A percentile compares a stretch with the other conserved stretches of the same genome.
Evolutionary conservation across 2,888 invertebrate genomes (phyloP).

Genomic region (Tortricodes alternella): DNA sequence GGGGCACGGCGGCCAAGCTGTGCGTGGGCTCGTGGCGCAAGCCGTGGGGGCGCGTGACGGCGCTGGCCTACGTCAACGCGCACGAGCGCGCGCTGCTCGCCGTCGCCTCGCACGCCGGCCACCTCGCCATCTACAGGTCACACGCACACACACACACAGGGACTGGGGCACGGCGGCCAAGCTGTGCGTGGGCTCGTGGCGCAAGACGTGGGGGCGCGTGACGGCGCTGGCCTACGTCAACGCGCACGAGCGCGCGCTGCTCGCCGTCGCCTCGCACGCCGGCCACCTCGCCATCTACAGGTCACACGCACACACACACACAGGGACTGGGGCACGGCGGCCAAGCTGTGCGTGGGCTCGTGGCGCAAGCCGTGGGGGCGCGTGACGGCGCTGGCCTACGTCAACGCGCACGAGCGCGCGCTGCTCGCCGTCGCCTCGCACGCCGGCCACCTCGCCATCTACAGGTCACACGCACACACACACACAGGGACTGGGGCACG

Average conservation of each 20-base stretch:
- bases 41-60: conserved; percentile 86
- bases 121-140: conserved; percentile 86
- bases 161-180: conserved; percentile 84
- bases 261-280: conserved; percentile 89
- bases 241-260: conserved; percentile 92
- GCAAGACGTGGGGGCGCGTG: conserved; percentile 84
- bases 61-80: conserved; percentile 93
- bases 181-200: conserved; percentile 84
- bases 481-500: no score
- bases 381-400: conserved; percentile 92
- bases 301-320: no score
- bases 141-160: no score
- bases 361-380: conserved; percentile 83
- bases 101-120: conserved; percentile 90
- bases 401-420: conserved; percentile 92
- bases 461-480: no score
- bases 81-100: conserved; percentile 90
- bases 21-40: conserved; percentile 82
- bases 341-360: no score
- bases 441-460: conserved; percentile 89
- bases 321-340: no score
- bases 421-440: conserved; percentile 90
- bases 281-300: conserved; percentile 86
- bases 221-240: conserved; percentile 94
- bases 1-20: no score